phyloP scores from a whole-genome alignment of 2,888 invertebrate genomes.

The Drosophila anceps region DNA sequence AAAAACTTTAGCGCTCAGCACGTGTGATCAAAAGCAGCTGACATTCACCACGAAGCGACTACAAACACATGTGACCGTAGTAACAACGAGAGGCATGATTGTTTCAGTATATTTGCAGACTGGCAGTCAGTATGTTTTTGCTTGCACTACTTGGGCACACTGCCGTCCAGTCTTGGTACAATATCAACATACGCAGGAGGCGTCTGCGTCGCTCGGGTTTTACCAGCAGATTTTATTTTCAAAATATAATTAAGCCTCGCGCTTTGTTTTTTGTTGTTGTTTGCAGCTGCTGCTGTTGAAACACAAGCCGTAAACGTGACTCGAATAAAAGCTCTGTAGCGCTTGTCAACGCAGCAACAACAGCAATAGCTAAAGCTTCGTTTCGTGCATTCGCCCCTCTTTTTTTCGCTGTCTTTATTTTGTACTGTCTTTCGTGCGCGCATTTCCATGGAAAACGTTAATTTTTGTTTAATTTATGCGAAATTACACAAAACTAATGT shows the following conservation, averaged over 20 bases:
- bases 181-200: conserved; percentile 36
- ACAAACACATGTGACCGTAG: conserved; percentile 6
- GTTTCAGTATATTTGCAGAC: background rate
- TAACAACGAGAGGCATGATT: background rate
- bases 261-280: conserved; percentile 44
- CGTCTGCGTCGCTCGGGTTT: conserved; percentile 52
- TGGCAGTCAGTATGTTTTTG: conserved; percentile 8
- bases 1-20: conserved; percentile 39
- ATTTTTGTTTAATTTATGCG: conserved; percentile 70
- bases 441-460: conserved; percentile 66
- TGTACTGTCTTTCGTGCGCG: conserved; percentile 60
- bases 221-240: conserved; percentile 35
- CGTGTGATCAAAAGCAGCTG: conserved; percentile 55
- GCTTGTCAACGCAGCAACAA: conserved; percentile 24
- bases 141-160: background rate
- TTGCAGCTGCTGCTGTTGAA: conserved; percentile 40
- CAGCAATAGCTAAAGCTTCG: conserved; percentile 32
- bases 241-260: conserved; percentile 46
- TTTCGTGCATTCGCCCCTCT: conserved; percentile 52
- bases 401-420: conserved; percentile 44
- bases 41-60: conserved; percentile 39
- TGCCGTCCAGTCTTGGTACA: conserved; percentile 28
- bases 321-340: conserved; percentile 46
- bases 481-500: conserved; percentile 60
- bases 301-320: conserved; percentile 51